Evolutionary conservation across 1,140 invertebrate genomes (phyloP).

Genomic region (Cephus cinctus): DNA sequence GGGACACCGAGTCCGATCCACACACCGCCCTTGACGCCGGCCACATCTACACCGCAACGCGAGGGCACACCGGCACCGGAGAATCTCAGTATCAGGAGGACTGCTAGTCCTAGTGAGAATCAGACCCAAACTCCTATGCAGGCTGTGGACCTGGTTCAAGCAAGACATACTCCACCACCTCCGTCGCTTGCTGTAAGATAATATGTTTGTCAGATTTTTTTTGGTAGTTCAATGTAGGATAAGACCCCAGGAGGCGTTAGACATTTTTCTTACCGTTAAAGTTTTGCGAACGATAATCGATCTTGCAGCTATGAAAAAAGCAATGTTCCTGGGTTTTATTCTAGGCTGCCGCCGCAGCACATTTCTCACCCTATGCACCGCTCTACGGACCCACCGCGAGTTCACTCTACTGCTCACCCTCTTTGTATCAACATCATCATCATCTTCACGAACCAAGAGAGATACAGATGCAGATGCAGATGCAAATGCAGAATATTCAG

Average conservation of each 20-base stretch:
- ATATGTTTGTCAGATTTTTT: background rate
- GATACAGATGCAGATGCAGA: constrained; percentile 52
- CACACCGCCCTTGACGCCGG: constrained; percentile 47
- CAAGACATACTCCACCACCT: constrained; percentile 45
- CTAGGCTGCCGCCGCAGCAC: constrained; percentile 43
- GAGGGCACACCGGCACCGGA: constrained; percentile 61
- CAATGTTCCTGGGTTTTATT: constrained; percentile 9
- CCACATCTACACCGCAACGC: constrained; percentile 49
- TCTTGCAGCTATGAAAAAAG: too few species aligned
- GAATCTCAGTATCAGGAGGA: constrained; percentile 61
- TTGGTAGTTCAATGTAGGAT: background rate
- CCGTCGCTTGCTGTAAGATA: constrained; percentile 43
- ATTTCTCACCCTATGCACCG: constrained; percentile 47
- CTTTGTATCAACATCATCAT: constrained; percentile 50
- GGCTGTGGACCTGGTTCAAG: constrained; percentile 48
- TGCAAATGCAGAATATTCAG: constrained; percentile 49
- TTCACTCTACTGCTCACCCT: constrained; percentile 51
- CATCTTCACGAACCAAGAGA: constrained; percentile 46
- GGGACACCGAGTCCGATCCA: constrained; percentile 45
- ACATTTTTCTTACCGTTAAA: too few species aligned
- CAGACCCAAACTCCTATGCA: constrained; percentile 36
- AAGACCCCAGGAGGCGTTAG: too few species aligned
- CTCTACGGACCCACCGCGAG: constrained; percentile 49
- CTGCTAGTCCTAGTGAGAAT: constrained; percentile 42
- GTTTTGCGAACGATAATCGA: too few species aligned